Conservation (phyloP, 1,140 invertebrate species). For the Drosophila kurseongensis region DNA sequence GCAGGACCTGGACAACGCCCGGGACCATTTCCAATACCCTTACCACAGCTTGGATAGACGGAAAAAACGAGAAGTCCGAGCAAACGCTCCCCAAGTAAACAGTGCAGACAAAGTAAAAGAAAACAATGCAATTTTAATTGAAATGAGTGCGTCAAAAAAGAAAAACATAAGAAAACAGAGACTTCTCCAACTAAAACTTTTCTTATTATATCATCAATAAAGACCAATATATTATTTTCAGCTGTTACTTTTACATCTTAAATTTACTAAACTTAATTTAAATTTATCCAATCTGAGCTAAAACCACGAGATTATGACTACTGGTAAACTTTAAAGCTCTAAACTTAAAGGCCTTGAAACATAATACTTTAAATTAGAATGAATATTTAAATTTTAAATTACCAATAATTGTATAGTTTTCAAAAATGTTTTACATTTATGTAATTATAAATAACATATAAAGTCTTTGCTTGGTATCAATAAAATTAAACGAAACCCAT, state of each 20-base stretch:
- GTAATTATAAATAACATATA: background rate
- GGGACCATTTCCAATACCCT: constrained; percentile 31
- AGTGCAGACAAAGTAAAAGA: constrained; percentile 75
- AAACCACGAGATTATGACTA: no score
- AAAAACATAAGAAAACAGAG: constrained; percentile 5
- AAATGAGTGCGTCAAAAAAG: constrained; percentile 52
- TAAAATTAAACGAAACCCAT: constrained; percentile 22
- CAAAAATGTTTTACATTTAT: background rate
- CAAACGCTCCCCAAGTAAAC: constrained; percentile 74
- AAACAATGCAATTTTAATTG: constrained; percentile 84
- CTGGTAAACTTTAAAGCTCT: no score
- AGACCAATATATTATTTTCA: no score
- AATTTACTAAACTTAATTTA: no score
- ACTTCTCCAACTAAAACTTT: no score
- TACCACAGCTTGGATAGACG: constrained; percentile 33
- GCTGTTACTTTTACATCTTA: no score
- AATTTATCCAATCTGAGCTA: no score
- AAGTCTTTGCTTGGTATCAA: background rate
- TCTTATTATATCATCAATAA: no score
- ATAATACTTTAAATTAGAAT: no score
- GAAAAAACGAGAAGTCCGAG: constrained; percentile 15
- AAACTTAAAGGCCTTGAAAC: no score
- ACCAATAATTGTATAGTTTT: no score
- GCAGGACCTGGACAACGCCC: constrained; percentile 26
- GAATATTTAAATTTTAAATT: no score